Conservation (phyloP, 2,888 invertebrate species). For the Melipona beecheii region DNA sequence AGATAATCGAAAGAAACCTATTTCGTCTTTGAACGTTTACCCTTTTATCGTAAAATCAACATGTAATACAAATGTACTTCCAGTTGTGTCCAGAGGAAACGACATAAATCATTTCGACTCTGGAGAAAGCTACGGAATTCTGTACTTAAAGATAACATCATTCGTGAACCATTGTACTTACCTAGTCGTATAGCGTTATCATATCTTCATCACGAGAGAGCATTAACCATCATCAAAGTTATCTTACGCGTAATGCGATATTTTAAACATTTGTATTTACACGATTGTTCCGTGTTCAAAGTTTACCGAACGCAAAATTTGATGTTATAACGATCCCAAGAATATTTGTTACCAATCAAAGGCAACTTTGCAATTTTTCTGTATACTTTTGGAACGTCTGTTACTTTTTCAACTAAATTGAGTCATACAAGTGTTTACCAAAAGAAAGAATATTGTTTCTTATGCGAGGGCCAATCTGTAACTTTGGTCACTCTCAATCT, state of each 20-base stretch:
- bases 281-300: conserved; percentile 55
- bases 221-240: conserved; percentile 48
- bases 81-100: conserved; percentile 13
- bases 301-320: conserved; percentile 36
- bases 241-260: conserved; percentile 52
- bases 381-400: background rate
- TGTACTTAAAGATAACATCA: conserved; percentile 12
- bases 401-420: background rate
- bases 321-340: background rate
- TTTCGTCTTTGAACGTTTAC: conserved; percentile 23
- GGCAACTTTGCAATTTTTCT: background rate
- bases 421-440: background rate
- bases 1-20: conserved; percentile 10
- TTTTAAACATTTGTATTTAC: conserved; percentile 54
- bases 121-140: conserved; percentile 13
- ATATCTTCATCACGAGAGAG: conserved; percentile 42
- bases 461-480: background rate
- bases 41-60: conserved; percentile 19
- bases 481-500: background rate
- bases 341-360: background rate
- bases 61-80: background rate
- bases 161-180: conserved; percentile 46
- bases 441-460: background rate
- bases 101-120: background rate
- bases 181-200: conserved; percentile 48